These are phyloP conservation scores for Acanthosepion pharaonis DNA, from an alignment of 2,888 invertebrate genomes.

Conservation along the genomic window DNA sequence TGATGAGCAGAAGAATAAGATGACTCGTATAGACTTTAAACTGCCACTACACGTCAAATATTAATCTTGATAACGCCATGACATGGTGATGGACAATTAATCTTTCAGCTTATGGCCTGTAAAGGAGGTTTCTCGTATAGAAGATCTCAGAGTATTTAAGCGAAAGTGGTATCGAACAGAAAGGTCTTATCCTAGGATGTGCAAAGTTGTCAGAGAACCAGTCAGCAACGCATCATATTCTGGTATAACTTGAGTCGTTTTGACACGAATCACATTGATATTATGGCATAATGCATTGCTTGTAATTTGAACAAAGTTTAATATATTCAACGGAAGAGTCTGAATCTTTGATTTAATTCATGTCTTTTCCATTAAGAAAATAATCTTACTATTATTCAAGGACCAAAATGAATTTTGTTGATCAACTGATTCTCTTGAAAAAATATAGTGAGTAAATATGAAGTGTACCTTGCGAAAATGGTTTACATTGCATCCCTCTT, in stretches of 20 bases:
- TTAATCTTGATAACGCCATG: not conserved
- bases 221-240: not conserved
- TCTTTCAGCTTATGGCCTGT: not conserved
- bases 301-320: no score
- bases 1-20: not conserved
- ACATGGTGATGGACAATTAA: slow-evolving; percentile 7
- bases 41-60: not conserved
- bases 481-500: no score
- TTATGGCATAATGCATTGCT: not conserved
- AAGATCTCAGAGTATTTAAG: not conserved
- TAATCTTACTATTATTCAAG: no score
- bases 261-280: not conserved
- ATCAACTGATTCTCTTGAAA: no score
- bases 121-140: not conserved
- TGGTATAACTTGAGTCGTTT: not conserved
- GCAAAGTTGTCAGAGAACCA: not conserved
- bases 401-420: no score
- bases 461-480: no score
- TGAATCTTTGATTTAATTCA: no score
- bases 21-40: not conserved
- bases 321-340: no score
- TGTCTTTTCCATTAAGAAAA: no score
- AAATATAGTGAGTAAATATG: no score
- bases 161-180: not conserved
- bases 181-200: not conserved